Evolutionary conservation across 2,113 vertebrate species (phyloP).

Genomic region (Brachionichthys hirsutus): DNA sequence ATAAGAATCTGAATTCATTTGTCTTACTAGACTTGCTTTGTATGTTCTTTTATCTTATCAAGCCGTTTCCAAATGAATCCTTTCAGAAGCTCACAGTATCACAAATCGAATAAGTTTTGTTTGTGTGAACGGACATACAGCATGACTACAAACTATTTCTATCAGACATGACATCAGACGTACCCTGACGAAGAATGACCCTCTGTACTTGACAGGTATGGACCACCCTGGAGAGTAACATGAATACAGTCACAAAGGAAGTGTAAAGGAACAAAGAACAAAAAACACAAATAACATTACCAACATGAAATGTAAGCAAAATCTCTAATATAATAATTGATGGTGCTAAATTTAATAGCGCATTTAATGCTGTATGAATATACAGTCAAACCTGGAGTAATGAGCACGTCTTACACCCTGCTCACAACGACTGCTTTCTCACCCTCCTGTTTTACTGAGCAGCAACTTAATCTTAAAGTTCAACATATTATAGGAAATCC

Average conservation of each 20-base stretch:
- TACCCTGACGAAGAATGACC: conserved; percentile 73
- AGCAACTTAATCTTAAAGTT: no score
- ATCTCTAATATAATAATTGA: conserved; percentile 8
- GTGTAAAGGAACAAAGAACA: conserved; percentile 27
- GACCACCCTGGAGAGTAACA: conserved; percentile 67
- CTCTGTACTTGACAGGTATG: conserved; percentile 61
- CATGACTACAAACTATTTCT: not conserved
- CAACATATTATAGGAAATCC: no score
- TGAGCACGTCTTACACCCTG: no score
- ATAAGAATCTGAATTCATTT: not conserved
- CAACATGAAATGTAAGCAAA: conserved; percentile 15
- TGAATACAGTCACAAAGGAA: conserved; percentile 38
- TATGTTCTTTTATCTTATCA: not conserved
- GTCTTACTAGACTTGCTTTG: not conserved
- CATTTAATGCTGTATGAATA: not conserved
- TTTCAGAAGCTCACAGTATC: not conserved
- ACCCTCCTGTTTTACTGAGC: no score
- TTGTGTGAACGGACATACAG: not conserved
- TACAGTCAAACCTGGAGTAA: not conserved
- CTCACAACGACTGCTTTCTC: no score
- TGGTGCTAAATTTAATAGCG: conserved; percentile 8
- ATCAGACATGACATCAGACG: conserved; percentile 38
- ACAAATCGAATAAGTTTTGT: not conserved
- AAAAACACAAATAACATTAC: conserved; percentile 37
- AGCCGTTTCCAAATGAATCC: not conserved